A percentile compares a stretch with the other conserved stretches of the same genome.
Evolutionary conservation across 53 echinoderm and acorn worm species (phyloP).

Genomic region (Crossaster papposus): DNA sequence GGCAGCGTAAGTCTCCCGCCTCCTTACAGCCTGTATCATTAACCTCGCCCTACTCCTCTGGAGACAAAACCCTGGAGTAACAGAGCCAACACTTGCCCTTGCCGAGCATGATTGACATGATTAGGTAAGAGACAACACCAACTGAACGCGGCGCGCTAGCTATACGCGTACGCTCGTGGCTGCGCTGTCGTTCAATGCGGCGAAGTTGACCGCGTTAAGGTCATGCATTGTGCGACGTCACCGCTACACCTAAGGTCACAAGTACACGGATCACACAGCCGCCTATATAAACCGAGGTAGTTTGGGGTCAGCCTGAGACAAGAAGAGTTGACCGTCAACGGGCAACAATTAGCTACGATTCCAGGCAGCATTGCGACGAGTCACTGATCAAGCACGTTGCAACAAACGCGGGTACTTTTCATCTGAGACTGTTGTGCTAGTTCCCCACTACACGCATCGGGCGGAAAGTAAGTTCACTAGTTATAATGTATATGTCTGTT

Average conservation of each 20-base stretch:
- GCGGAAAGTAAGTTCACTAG: conserved; percentile 15
- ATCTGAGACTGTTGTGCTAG: neutral
- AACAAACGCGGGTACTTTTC: conserved; percentile 29
- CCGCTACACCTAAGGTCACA: conserved; percentile 56
- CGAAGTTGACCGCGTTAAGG: conserved; percentile 46
- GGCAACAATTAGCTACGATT: conserved; percentile 31
- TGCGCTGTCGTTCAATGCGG: conserved; percentile 22
- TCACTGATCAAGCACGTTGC: conserved; percentile 1
- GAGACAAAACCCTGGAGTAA: neutral
- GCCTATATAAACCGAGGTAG: conserved; percentile 40
- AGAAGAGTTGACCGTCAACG: conserved; percentile 41
- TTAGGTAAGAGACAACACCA: conserved; percentile 30
- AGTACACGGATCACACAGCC: conserved; percentile 36
- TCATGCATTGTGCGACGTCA: conserved; percentile 58
- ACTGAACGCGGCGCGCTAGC: neutral
- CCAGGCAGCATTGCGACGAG: conserved; percentile 4
- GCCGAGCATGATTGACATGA: neutral
- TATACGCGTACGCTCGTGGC: neutral
- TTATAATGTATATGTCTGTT: neutral
- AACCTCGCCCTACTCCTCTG: no score
- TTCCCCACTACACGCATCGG: neutral
- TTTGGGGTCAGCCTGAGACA: conserved; percentile 44
- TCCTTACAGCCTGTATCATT: no score
- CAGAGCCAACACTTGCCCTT: conserved; percentile 15
- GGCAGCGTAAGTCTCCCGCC: no score